These are phyloP conservation scores for Staurois parvus DNA, from an alignment of 2,797 vertebrate species.

Conservation along the genomic window DNA sequence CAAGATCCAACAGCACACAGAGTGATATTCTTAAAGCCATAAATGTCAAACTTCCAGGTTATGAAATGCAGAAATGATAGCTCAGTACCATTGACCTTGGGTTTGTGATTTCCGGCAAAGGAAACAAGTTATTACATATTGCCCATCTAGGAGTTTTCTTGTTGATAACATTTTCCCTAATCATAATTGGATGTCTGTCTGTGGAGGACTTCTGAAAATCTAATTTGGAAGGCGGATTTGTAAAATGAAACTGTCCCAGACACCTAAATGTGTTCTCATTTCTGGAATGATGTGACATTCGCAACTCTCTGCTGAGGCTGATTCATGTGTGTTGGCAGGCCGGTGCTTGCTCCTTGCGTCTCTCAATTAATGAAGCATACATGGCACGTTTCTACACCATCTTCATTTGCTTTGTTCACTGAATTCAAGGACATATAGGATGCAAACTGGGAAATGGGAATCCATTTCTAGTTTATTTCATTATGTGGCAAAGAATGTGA, in stretches of 20 bases:
- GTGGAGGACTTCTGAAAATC: neutral
- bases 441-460: neutral
- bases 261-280: neutral
- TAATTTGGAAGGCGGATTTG: neutral
- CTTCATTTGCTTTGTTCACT: neutral
- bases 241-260: neutral
- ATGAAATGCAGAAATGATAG: neutral
- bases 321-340: neutral
- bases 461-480: neutral
- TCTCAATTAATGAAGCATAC: neutral
- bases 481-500: neutral
- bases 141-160: neutral
- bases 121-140: neutral
- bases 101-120: neutral
- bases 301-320: neutral
- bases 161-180: neutral
- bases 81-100: neutral
- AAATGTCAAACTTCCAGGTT: neutral
- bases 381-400: neutral
- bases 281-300: neutral
- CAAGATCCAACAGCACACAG: neutral
- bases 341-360: neutral
- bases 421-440: neutral
- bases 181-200: conserved; percentile 2
- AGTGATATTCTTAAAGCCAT: neutral